These are phyloP conservation scores for Cephalopachus bancanus DNA, from an alignment of 2,797 vertebrate species.

Conservation along the genomic window DNA sequence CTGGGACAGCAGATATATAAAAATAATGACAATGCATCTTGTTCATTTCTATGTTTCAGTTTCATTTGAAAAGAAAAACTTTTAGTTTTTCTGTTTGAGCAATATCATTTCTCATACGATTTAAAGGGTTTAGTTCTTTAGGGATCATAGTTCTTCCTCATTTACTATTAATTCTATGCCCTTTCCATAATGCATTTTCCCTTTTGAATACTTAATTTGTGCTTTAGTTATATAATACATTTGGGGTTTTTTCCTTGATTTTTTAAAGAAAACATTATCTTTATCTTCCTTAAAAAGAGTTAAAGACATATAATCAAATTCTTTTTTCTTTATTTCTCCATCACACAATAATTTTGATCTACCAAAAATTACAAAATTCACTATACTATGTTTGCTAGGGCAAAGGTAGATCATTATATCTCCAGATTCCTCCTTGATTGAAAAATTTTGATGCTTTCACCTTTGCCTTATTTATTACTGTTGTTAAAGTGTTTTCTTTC, in stretches of 20 bases:
- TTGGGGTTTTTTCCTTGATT: background rate
- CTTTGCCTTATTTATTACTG: background rate
- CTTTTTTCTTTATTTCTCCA: conserved; percentile 1
- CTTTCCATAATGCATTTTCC: conserved; percentile 1
- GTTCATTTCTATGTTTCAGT: conserved; percentile 4
- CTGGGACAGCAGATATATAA: conserved; percentile 29
- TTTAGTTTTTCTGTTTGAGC: conserved; percentile 35
- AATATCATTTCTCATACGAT: background rate
- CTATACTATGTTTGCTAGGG: background rate
- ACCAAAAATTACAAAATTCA: conserved; percentile 3
- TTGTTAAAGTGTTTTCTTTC: background rate
- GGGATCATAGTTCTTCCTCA: background rate
- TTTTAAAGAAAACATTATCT: conserved; percentile 39
- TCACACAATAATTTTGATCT: background rate
- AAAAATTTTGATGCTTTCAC: background rate
- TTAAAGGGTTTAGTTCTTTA: conserved; percentile 52
- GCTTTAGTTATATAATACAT: background rate
- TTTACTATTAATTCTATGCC: background rate
- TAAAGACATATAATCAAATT: background rate
- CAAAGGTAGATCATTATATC: background rate
- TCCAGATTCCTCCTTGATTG: background rate
- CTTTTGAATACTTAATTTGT: conserved; percentile 28
- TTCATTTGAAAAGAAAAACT: background rate
- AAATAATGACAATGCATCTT: conserved; percentile 30
- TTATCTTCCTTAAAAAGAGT: background rate